Evolutionary conservation across 2,113 vertebrate genomes (phyloP), one percentile per base, ranked within the genome.

Genomic region (Anser cygnoides): DNA sequence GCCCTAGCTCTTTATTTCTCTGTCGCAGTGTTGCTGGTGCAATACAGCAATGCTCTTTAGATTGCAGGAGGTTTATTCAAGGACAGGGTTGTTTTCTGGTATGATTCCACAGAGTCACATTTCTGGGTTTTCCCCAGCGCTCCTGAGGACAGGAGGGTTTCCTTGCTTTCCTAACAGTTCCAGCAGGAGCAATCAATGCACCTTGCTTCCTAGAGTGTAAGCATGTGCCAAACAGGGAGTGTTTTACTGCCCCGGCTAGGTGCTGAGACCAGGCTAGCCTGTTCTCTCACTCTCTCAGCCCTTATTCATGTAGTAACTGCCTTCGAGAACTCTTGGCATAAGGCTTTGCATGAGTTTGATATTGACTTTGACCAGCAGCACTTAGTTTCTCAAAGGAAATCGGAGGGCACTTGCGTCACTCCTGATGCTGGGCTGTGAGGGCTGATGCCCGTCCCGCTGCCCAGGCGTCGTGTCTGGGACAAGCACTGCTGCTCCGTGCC

Each of bases 221-320:
- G 0, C 35, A 46, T 11, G n/a, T 58, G 59, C 39, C 67, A 19
- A 50, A 3, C 33, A 35, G 54, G 44, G 46, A 84, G 44, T 0
- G 23, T 18, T 49, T 74, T 29, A 12, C 29, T 54, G 74, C 58
- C 52, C 26, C 3, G 4, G 66, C 49, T 8, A 1, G 57, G 10
- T 1, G 52, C 73, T 29, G 81, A 23, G 52, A 5, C 35, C 39
- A 4, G 63, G 14, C 41, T 54, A 22, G 58, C 66, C 26, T 19
- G n/a, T 41, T 73, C 71, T 43, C 2, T 9, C 14, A 1, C 26
- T 44, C 3, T 23, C 35, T 23, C 5, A 65, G 37, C 54, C 49
- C 70, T n/a, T 19, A 10, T 16, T 2, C 26, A 10, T 6, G 31
- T 12, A 8, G 0, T 6, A 31, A 4, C 26, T 23, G 46, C 26